Conservation (phyloP, 2,797 vertebrate genomes). For the Nyctibius grandis region DNA sequence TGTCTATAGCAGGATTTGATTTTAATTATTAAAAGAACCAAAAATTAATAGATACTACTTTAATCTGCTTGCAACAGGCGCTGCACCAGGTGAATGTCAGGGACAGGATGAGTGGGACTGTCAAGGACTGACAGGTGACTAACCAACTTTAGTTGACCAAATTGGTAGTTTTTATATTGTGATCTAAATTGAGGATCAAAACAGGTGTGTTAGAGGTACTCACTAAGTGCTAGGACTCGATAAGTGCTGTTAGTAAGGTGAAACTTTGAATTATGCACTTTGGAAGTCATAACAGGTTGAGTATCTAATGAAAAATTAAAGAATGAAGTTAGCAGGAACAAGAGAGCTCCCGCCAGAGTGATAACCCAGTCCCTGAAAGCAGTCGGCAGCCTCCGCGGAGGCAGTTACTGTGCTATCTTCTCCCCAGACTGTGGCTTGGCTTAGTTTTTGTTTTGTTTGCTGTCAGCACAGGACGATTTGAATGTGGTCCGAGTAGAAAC, state of each 20-base stretch:
- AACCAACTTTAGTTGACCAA: neutral
- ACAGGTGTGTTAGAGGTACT: neutral
- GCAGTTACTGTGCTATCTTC: neutral
- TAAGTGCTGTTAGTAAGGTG: neutral
- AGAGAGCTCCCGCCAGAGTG: neutral
- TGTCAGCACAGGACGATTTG: neutral
- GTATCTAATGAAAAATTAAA: slow-evolving; percentile 5
- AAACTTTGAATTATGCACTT: neutral
- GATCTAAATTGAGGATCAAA: neutral
- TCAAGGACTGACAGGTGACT: neutral
- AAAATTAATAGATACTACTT: neutral
- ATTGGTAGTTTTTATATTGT: neutral
- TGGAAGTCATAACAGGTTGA: neutral
- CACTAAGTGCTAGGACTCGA: neutral
- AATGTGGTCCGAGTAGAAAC: neutral
- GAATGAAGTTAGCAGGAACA: neutral
- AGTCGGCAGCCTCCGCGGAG: neutral
- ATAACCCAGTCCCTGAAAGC: neutral
- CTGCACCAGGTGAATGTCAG: neutral
- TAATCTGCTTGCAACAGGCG: neutral
- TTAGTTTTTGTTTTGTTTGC: neutral
- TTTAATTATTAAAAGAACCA: neutral
- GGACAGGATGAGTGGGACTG: neutral
- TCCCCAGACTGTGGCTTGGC: neutral
- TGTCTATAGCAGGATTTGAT: neutral